A percentile compares a stretch with the other conserved stretches of the same genome.
phyloP scores from a whole-genome alignment of 2,797 vertebrate species.

The Falco concolor region DNA sequence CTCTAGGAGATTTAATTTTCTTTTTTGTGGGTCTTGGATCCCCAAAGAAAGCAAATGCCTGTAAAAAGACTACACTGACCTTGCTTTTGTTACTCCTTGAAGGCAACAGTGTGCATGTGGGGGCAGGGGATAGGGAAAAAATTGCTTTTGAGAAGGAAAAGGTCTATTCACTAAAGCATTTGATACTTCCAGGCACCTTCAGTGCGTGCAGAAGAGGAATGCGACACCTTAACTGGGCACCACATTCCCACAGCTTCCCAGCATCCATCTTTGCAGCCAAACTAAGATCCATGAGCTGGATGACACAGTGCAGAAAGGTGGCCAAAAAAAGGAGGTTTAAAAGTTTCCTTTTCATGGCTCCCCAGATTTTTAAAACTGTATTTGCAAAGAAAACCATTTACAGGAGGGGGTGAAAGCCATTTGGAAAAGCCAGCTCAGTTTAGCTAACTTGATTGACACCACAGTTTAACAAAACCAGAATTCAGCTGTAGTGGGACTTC shows the following conservation, averaged over 20 bases:
- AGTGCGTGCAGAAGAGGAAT: not conserved
- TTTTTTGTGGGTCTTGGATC: not conserved
- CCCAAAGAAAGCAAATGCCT: constrained; percentile 37
- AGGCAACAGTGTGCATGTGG: not conserved
- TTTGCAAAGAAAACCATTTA: not conserved
- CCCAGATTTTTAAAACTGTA: not conserved
- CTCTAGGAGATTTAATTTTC: constrained; percentile 27
- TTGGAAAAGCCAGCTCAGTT: not conserved
- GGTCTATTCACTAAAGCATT: not conserved
- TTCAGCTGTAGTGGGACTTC: not conserved
- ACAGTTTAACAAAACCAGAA: not conserved
- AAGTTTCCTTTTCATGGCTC: not conserved
- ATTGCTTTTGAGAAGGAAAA: not conserved
- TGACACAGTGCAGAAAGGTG: not conserved
- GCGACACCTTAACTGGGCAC: not conserved
- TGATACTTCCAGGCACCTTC: not conserved
- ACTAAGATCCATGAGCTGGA: not conserved
- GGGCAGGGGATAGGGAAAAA: not conserved
- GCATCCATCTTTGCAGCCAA: not conserved
- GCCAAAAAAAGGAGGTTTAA: not conserved
- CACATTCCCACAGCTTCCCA: not conserved
- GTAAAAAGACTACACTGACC: not conserved
- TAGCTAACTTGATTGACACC: not conserved
- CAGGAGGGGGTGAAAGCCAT: not conserved
- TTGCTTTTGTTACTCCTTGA: not conserved